These are phyloP conservation scores for Carduelis carduelis DNA, from an alignment of 2,797 vertebrate species.

Conservation along the genomic window DNA sequence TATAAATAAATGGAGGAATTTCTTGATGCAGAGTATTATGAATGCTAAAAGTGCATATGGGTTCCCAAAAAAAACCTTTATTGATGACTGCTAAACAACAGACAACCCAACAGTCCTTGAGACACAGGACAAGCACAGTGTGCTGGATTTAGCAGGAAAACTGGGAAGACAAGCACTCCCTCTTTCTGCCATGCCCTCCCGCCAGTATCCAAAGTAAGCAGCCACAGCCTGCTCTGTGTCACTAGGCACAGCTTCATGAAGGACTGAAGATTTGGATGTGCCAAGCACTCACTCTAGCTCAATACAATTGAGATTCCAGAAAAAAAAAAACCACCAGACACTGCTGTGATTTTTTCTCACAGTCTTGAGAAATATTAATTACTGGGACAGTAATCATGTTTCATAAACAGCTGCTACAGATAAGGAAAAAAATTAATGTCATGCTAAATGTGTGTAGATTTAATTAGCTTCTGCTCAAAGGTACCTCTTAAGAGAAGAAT, in stretches of 20 bases:
- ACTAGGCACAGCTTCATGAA: neutral
- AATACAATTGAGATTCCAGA: neutral
- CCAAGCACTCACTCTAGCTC: neutral
- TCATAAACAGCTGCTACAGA: neutral
- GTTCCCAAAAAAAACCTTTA: neutral
- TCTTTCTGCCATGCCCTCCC: neutral
- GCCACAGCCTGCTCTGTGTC: neutral
- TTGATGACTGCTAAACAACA: neutral
- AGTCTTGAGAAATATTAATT: conserved; percentile 27
- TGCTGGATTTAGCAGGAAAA: neutral
- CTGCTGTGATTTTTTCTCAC: neutral
- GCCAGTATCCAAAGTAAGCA: fast-evolving
- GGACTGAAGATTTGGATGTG: neutral
- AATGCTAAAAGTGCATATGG: neutral
- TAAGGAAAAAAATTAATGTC: neutral
- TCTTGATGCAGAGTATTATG: neutral
- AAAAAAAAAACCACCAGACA: neutral
- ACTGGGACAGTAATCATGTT: neutral
- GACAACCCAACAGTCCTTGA: neutral
- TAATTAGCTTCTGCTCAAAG: neutral
- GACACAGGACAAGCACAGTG: neutral
- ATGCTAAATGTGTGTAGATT: neutral
- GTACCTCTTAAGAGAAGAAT: neutral
- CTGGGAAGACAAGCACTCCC: neutral
- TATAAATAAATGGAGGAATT: neutral